phyloP scores from a whole-genome alignment of 2,113 vertebrate genomes.

The Epinephelus moara region DNA sequence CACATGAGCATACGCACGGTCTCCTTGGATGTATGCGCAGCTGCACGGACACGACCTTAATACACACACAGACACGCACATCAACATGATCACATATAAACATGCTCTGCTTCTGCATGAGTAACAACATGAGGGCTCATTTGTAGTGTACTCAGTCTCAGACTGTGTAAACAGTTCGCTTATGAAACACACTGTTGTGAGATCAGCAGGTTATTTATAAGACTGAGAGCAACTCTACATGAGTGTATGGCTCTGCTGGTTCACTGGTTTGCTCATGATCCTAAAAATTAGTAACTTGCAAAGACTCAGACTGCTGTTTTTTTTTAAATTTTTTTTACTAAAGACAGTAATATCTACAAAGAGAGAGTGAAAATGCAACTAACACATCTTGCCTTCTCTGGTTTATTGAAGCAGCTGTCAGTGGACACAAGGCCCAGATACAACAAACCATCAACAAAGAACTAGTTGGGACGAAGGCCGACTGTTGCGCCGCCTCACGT shows the following conservation, averaged over 20 bases:
- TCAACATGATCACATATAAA: slow-evolving; percentile 12
- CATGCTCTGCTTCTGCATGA: slow-evolving; percentile 12
- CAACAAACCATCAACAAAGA: too few species aligned
- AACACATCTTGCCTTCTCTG: neutral
- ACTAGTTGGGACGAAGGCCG: too few species aligned
- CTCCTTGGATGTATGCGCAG: slow-evolving; percentile 46
- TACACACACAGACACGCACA: slow-evolving; percentile 17
- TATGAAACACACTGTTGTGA: slow-evolving; percentile 8
- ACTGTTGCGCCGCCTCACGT: too few species aligned
- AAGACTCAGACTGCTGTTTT: neutral
- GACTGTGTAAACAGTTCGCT: slow-evolving; percentile 2
- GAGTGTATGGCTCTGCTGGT: slow-evolving; percentile 5
- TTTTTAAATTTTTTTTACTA: neutral
- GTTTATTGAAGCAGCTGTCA: neutral
- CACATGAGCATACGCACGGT: slow-evolving; percentile 33
- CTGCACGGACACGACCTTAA: slow-evolving; percentile 33
- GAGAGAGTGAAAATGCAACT: neutral
- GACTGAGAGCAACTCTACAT: neutral
- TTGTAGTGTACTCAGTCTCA: neutral
- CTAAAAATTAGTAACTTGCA: neutral
- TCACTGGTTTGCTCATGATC: slow-evolving; percentile 14
- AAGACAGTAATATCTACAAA: neutral
- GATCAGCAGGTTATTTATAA: slow-evolving; percentile 2
- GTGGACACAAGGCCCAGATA: neutral
- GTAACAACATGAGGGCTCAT: neutral